phyloP scores from a whole-genome alignment of 2,113 vertebrate species.

The Naja naja region DNA sequence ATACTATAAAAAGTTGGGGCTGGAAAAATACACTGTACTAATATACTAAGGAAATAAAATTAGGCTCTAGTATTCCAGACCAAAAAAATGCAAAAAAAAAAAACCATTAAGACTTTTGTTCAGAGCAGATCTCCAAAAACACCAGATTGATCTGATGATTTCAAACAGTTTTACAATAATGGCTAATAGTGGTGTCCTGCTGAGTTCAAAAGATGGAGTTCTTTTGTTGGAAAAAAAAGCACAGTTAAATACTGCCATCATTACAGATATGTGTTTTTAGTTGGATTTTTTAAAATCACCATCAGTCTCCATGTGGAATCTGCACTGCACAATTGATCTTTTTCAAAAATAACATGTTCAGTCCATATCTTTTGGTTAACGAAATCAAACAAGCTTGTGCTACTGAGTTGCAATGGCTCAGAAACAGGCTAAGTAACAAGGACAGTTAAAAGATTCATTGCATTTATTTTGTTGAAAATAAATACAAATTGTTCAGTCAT shows the following conservation, averaged over 20 bases:
- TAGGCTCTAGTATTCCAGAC: conserved; percentile 33
- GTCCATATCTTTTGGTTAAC: neutral
- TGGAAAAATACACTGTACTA: neutral
- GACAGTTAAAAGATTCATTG: neutral
- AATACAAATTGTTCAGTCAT: neutral
- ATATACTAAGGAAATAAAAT: neutral
- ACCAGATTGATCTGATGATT: conserved; percentile 50
- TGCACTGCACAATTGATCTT: conserved; percentile 51
- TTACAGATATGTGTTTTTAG: conserved; percentile 21
- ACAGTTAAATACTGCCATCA: conserved; percentile 50
- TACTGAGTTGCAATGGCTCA: neutral
- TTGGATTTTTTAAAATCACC: neutral
- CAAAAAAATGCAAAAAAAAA: neutral
- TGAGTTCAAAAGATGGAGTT: conserved; percentile 64
- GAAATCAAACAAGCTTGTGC: conserved; percentile 42
- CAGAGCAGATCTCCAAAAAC: conserved; percentile 53
- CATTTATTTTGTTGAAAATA: neutral
- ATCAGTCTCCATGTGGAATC: conserved; percentile 34
- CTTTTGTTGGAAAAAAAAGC: conserved; percentile 57
- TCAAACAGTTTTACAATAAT: conserved; percentile 54
- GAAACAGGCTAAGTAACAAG: neutral
- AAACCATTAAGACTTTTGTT: conserved; percentile 64
- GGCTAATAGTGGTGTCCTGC: conserved; percentile 39
- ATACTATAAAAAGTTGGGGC: neutral
- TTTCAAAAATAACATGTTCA: conserved; percentile 39